Base-by-base conservation (phyloP, 2,888 invertebrate genomes). In the Brenthis ino region DNA sequence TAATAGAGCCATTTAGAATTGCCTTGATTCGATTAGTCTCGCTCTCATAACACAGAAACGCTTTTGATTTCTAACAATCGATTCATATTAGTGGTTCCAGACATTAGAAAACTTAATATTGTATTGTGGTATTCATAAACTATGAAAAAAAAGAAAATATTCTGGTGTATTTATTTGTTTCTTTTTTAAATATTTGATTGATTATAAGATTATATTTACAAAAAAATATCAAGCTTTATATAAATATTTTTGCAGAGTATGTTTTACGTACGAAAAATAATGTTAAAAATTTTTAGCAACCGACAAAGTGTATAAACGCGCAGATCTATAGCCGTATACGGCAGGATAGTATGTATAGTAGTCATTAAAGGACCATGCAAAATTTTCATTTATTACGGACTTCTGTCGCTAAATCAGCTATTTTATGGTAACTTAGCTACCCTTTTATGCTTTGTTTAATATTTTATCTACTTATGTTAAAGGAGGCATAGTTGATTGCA, bases 401-500 rank as follows among this genome's bases (percentile, higher is more conserved):
- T 75, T 66, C 70, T 73, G 70, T 70, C 58, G 54, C 57, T 69
- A 74, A 73, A 76, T 78, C 77, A 73, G 74, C 86, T 85, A 91
- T 90, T 91, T 91, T 85, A 91, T 85, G 85, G 80, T 70, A 70
- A 79, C 81, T 89, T 86, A 70, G 51, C 53, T 37, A 61, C n/a
- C 55, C 57, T 57, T 67, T 69, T 70, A 68, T 73, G 74, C 63
- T 61, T 76, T 78, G 81, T 75, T 77, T 77, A 82, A 85, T 84
- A 82, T 81, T 83, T 85, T 78, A 82, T 84, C 80, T 77, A 79
- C 81, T 84, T 79, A 80, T 79, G 81, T 77, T 87, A 77, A 85
- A 85, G 85, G 87, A 82, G 83, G 79, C 83, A 79, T 81, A 87
- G 91, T 91, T 91, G 84, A 89, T 86, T 83, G 84, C 88, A 86